These are phyloP conservation scores for Oncopodura yosiiana DNA, from an alignment of 1,140 invertebrate genomes.

Conservation along the genomic window DNA sequence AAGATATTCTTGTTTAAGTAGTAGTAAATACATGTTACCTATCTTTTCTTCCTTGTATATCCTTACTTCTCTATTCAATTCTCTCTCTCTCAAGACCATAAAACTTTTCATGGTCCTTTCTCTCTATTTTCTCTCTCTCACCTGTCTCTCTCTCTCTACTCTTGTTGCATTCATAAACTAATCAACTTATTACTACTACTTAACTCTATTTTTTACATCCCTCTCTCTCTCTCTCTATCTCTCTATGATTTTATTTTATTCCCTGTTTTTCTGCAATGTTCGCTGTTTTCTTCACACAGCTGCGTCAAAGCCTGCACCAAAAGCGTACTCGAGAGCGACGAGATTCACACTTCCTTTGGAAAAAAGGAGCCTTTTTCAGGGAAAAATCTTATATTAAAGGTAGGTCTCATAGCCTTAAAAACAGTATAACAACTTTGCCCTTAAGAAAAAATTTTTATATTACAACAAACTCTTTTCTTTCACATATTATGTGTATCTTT, in stretches of 20 bases:
- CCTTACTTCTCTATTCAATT: no score
- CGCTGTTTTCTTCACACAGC: constrained; percentile 34
- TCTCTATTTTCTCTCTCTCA: constrained; percentile 5
- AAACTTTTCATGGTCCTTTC: not conserved
- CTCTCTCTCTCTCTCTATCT: not conserved
- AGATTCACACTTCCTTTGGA: constrained; percentile 31
- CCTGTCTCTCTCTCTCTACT: constrained; percentile 14
- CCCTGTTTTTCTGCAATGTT: constrained; percentile 25
- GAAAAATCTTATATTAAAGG: constrained; percentile 35
- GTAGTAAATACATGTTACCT: no score
- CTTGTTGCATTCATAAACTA: no score
- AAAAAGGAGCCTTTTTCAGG: constrained; percentile 35
- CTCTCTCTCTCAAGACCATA: no score
- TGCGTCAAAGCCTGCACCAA: constrained; percentile 35
- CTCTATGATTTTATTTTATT: constrained; percentile 2
- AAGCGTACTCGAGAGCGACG: constrained; percentile 34
- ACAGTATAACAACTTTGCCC: no score
- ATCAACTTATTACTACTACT: not conserved
- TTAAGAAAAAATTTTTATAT: no score
- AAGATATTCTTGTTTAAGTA: no score
- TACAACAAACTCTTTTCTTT: constrained; percentile 17
- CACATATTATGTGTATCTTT: constrained; percentile 24
- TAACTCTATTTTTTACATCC: not conserved
- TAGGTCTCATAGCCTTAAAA: constrained; percentile 32
- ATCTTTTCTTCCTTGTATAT: no score